A percentile compares a stretch with the other conserved stretches of the same genome.
Evolutionary conservation across 2,888 invertebrate genomes (phyloP).

Genomic region (Resseliella maxima): DNA sequence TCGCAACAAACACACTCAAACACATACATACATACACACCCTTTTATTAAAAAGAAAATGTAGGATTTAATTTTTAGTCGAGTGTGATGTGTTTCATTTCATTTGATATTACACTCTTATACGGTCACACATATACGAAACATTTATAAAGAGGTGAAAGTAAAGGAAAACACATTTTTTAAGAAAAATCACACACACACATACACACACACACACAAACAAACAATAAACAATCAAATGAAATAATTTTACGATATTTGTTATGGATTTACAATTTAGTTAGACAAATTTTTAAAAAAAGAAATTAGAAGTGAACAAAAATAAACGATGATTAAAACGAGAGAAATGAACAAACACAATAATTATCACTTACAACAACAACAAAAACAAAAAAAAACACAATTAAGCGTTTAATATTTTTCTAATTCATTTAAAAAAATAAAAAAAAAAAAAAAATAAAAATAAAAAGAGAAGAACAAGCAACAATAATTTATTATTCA

Average conservation of each 20-base stretch:
- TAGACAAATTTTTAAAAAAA: constrained; percentile 42
- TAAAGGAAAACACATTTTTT: background rate
- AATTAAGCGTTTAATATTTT: constrained; percentile 38
- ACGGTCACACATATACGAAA: background rate
- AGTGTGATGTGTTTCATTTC: background rate
- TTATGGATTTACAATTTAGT: constrained; percentile 43
- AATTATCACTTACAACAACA: constrained; percentile 31
- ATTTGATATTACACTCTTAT: background rate
- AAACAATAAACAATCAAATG: constrained; percentile 19
- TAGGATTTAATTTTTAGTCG: background rate
- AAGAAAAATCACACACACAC: too few species aligned
- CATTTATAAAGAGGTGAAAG: background rate
- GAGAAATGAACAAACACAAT: background rate
- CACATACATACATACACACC: too few species aligned
- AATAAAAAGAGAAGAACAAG: background rate
- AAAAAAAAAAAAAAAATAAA: background rate
- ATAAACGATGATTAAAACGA: background rate
- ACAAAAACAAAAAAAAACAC: background rate
- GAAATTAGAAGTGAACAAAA: background rate
- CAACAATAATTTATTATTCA: constrained; percentile 43
- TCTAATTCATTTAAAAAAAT: background rate
- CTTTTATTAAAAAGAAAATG: background rate
- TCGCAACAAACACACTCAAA: constrained; percentile 30
- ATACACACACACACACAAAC: too few species aligned
- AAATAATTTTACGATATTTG: constrained; percentile 45